phyloP scores from a whole-genome alignment of 2,888 invertebrate species.

The Imbricaverruca yamaguchii region DNA sequence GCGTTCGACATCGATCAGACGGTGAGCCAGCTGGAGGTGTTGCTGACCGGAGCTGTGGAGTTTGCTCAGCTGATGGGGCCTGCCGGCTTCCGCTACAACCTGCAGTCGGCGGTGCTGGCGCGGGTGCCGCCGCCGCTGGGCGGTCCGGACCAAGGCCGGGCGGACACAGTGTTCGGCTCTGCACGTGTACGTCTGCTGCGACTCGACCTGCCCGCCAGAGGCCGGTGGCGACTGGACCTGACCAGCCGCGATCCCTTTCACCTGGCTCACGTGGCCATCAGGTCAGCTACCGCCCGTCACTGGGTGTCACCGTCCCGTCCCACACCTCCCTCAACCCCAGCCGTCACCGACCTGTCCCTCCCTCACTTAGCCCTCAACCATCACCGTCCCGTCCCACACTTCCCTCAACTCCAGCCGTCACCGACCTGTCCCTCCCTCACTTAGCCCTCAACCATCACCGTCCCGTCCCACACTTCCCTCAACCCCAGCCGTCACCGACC shows the following conservation, averaged over 20 bases:
- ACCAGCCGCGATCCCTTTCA: not conserved
- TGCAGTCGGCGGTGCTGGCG: not conserved
- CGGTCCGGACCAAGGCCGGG: not conserved
- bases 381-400: too few relatives aligned
- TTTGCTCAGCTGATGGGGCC: not conserved
- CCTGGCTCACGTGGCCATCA: not conserved
- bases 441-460: too few relatives aligned
- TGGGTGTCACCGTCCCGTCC: too few relatives aligned
- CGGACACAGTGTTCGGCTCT: not conserved
- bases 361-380: too few relatives aligned
- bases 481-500: too few relatives aligned
- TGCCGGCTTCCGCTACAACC: not conserved
- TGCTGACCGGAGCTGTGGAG: not conserved
- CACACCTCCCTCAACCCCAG: too few relatives aligned
- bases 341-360: too few relatives aligned
- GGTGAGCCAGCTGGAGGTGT: constrained; percentile 1
- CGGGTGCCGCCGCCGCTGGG: too few relatives aligned
- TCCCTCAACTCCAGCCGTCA: too few relatives aligned
- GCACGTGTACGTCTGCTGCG: not conserved
- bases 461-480: too few relatives aligned
- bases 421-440: too few relatives aligned
- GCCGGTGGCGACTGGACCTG: not conserved
- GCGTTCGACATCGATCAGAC: not conserved
- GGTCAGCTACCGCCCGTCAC: not conserved
- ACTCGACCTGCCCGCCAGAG: not conserved